Evolutionary conservation across 2,888 invertebrate genomes (phyloP), one percentile per base, ranked within the genome.

Genomic region (Emmelina monodactyla): DNA sequence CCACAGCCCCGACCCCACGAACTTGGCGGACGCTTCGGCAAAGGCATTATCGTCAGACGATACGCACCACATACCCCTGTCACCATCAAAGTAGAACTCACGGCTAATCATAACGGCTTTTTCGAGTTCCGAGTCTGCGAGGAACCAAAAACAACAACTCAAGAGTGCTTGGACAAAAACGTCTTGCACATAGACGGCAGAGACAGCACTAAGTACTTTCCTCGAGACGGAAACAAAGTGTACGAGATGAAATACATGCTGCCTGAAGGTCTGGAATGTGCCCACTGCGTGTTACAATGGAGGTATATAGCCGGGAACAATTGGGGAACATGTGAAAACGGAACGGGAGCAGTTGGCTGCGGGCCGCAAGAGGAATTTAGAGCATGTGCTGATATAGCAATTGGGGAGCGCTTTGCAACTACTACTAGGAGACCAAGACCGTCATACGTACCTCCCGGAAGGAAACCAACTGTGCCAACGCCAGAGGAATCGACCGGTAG

Each of bases 291-390:
- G 2, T 71, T 94, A 38, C 94, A 94, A 57, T 94, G 94, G 94
- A 84, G 88, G 46, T 94, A 94, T 63, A 83, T 91, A 36, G 92
- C 94, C 30, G 92, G 89, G 2, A 92, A 92, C 55, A 91, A 91
- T 57, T 92, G 92, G 92, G 91, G 91, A 1, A 82, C 78, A 10
- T 90, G 90, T 52, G 79, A 79, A 1, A 86, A 89, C 53, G 89
- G 88, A 0, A 85, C 84, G 31, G 91, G 88, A 19, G 88, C 88
- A 0, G 88, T 94, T 1, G 94, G 94, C 0, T 94, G 94, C 55
- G 94, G 94, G 0, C 89, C 89, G 0, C 94, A 94, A 58, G 94
- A 94, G 59, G 92, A 93, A 55, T 94, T 94, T 54, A 83, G 93
- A 13, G 89, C 91, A 0, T 93, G 93, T 47, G 88, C 93, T 0